Base-by-base conservation (phyloP, 2,797 vertebrate genomes). In the Masticophis lateralis region DNA sequence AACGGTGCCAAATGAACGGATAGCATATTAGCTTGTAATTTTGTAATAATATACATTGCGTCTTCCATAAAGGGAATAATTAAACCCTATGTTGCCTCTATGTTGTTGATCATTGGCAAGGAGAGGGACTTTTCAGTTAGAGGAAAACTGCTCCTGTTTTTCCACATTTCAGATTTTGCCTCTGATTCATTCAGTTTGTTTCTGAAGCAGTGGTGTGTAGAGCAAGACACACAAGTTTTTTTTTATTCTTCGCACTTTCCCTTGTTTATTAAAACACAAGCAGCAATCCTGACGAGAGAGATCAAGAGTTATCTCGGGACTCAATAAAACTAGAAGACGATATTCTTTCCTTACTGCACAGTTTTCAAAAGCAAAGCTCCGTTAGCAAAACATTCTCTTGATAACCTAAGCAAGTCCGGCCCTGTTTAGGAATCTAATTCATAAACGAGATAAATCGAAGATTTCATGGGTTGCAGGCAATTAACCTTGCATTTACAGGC, bases 21-120 rank as follows among this genome's bases (percentile, higher is more conserved):
- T 57, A 87, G 74, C 91, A 86, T 69, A 90, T 90, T 83, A 87
- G 13, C 89, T 90, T 86, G 90, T 69, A 53, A 87, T 93, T 92
- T 69, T 55, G 37, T 37, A 90, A 90, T 94, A 90, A 86, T 74
- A 37, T 69, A 32, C 10, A 59, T 93, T 90, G n/a, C 57, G 22
- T 83, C 18, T 86, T 83, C 28, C 90, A 90, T 55, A 87, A 87
- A 90, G 74, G 51, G 88, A 90, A 61, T 74, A 90, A 92, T 94
- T 90, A 87, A 86, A 83, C 37, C 56, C 14, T 59, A 10, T 22
- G 86, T 93, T 93, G 87, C 32, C 74, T 47, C 12, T 47, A n/a
- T 79, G 86, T 27, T 59, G 28, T 87, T 87, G 57, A 12, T 86
- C 51, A 91, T 60, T 83, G 74, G 10, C 14, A 56, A 53, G 57